Evolutionary conservation across 2,797 vertebrate genomes (phyloP).

Genomic region (Alauda arvensis): DNA sequence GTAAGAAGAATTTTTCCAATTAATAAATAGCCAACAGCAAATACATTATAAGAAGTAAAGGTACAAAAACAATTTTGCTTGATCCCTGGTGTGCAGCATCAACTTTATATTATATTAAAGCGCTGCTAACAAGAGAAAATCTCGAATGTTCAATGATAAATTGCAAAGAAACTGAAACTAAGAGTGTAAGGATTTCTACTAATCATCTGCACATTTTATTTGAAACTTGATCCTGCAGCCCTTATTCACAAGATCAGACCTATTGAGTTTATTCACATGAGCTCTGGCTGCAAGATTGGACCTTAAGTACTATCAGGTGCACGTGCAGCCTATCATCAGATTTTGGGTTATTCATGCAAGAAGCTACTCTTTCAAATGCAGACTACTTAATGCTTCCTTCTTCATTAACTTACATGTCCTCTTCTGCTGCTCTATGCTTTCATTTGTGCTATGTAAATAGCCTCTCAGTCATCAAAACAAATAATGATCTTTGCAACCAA

Average conservation of each 20-base stretch:
- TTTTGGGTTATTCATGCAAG: slow-evolving; percentile 64
- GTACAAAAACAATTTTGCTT: neutral
- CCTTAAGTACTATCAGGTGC: slow-evolving; percentile 65
- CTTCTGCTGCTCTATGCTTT: slow-evolving; percentile 56
- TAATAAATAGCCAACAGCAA: neutral
- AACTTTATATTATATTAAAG: neutral
- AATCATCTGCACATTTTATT: slow-evolving; percentile 52
- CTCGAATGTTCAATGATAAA: neutral
- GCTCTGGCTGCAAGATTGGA: slow-evolving; percentile 62
- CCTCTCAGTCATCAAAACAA: slow-evolving; percentile 57
- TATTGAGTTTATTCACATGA: slow-evolving; percentile 64
- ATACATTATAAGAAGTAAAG: neutral
- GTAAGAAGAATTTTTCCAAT: neutral
- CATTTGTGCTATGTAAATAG: slow-evolving; percentile 61
- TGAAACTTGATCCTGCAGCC: slow-evolving; percentile 59
- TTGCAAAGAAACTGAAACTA: slow-evolving; percentile 44
- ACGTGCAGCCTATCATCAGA: slow-evolving; percentile 61
- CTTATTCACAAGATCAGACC: slow-evolving; percentile 60
- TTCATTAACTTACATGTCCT: slow-evolving; percentile 67
- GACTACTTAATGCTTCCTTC: slow-evolving; percentile 64
- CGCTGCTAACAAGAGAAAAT: neutral
- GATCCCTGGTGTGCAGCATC: neutral
- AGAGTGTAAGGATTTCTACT: slow-evolving; percentile 33
- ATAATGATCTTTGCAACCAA: slow-evolving; percentile 50
- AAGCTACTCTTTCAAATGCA: slow-evolving; percentile 62